Conservation (phyloP, 2,888 invertebrate species). For the Aethes cnicana region DNA sequence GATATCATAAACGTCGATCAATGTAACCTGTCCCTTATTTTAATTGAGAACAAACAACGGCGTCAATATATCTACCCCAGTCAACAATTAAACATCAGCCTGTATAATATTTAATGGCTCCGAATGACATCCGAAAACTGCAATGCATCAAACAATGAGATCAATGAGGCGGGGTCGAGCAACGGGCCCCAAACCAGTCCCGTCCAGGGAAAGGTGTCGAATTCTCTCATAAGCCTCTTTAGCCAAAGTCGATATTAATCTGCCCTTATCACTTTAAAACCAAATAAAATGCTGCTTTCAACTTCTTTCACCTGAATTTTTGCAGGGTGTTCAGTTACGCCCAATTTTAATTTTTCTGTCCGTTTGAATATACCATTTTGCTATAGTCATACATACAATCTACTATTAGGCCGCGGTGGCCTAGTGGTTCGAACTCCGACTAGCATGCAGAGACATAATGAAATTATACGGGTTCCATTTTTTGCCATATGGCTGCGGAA, state of each 20-base stretch:
- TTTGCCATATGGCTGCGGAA: too few species aligned
- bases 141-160: conserved; percentile 72
- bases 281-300: conserved; percentile 1
- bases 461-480: too few species aligned
- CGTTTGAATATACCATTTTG: too few species aligned
- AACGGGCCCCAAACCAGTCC: conserved; percentile 74
- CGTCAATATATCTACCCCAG: too few species aligned
- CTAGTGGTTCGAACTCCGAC: too few species aligned
- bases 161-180: conserved; percentile 60
- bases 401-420: too few species aligned
- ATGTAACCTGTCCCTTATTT: too few species aligned
- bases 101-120: conserved; percentile 54
- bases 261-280: conserved; percentile 14
- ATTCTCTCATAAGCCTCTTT: conserved; percentile 16
- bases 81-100: conserved; percentile 48
- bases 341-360: too few species aligned
- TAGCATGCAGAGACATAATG: too few species aligned
- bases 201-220: conserved; percentile 32
- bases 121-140: conserved; percentile 64
- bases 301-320: conserved; percentile 5
- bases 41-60: neutral
- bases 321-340: neutral
- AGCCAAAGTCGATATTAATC: neutral
- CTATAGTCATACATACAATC: too few species aligned
- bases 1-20: too few species aligned